These are phyloP conservation scores for Oryzias javanicus DNA, from an alignment of 2,113 vertebrate species.

Conservation along the genomic window DNA sequence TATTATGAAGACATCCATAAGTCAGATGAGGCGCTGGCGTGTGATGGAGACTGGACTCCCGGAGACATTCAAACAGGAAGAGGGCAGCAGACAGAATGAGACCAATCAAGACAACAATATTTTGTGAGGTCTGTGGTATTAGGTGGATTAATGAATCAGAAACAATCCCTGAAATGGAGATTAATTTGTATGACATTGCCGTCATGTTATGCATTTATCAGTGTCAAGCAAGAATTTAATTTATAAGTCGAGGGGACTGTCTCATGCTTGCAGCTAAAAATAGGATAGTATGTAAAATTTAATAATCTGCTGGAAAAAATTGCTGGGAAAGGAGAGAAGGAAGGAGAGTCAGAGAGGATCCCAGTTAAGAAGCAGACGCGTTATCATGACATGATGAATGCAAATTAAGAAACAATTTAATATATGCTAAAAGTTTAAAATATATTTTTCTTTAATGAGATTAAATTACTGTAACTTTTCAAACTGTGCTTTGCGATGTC, in stretches of 20 bases:
- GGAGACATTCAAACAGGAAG: constrained; percentile 16
- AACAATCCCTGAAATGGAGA: constrained; percentile 66
- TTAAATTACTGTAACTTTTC: no score
- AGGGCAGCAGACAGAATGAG: constrained; percentile 37
- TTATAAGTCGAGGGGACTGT: constrained; percentile 60
- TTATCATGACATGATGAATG: constrained; percentile 41
- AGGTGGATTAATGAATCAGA: constrained; percentile 69
- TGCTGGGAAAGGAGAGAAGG: constrained; percentile 44
- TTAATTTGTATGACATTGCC: constrained; percentile 61
- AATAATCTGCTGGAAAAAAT: constrained; percentile 54
- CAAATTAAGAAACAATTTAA: neutral
- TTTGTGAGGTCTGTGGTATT: constrained; percentile 60
- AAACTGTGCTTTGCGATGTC: no score
- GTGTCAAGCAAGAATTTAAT: constrained; percentile 69
- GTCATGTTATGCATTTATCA: constrained; percentile 72
- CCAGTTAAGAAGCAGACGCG: constrained; percentile 39
- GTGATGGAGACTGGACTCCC: constrained; percentile 3
- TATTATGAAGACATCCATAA: constrained; percentile 67
- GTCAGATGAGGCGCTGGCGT: constrained; percentile 18
- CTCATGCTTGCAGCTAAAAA: constrained; percentile 56
- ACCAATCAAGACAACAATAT: constrained; percentile 58
- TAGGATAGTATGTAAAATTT: constrained; percentile 63
- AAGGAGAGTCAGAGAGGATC: neutral
- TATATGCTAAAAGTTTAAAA: no score
- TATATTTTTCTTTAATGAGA: no score